Percentiles rank a stretch among this genome's conserved stretches.
Conservation (phyloP, 1,140 invertebrate genomes). For the Ctenoplectra terminalis region DNA sequence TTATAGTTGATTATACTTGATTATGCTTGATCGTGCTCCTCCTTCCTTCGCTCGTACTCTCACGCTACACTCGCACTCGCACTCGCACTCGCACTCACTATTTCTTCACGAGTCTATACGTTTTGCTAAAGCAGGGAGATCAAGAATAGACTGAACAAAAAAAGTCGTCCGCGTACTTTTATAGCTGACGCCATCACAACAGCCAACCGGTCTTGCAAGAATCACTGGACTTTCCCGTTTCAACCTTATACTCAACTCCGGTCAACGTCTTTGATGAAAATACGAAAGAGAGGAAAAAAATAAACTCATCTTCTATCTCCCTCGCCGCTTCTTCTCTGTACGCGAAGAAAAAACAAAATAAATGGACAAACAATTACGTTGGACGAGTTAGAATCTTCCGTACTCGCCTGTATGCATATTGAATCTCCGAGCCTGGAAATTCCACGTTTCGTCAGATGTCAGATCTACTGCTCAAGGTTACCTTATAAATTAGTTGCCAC, state of each 20-base stretch:
- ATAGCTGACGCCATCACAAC: conserved; percentile 39
- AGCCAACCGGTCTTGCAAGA: background rate
- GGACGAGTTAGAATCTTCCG: too few relatives aligned
- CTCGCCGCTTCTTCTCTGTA: too few relatives aligned
- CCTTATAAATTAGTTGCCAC: too few relatives aligned
- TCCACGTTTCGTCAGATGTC: background rate
- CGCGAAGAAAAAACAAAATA: too few relatives aligned
- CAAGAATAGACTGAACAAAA: conserved; percentile 41
- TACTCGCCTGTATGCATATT: background rate
- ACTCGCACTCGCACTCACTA: too few relatives aligned
- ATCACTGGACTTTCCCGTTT: background rate
- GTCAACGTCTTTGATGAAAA: too few relatives aligned
- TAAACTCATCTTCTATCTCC: too few relatives aligned
- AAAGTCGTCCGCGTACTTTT: conserved; percentile 51
- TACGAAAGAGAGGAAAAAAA: too few relatives aligned
- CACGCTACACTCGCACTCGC: too few relatives aligned
- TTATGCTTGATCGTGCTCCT: background rate
- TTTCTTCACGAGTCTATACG: background rate
- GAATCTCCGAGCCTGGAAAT: background rate
- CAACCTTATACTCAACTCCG: too few relatives aligned
- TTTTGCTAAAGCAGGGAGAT: background rate
- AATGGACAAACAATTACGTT: too few relatives aligned
- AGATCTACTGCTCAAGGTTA: background rate
- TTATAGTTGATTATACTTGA: too few relatives aligned
- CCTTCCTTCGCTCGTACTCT: background rate